phyloP scores from a whole-genome alignment of 2,797 vertebrate species.

The Amniataba percoides region DNA sequence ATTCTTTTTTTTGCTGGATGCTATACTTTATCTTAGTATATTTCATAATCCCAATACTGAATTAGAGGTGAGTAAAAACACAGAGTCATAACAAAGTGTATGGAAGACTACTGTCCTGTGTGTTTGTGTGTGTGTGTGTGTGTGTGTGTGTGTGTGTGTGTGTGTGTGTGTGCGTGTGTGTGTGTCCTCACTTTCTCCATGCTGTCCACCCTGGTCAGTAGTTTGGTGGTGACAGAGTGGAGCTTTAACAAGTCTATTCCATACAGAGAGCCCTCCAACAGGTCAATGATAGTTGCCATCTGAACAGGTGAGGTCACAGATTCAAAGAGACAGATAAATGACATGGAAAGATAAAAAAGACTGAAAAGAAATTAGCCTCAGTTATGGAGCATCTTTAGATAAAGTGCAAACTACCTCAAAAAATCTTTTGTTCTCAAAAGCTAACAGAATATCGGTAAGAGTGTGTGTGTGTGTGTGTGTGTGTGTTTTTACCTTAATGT shows the following conservation, averaged over 20 bases:
- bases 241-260: constrained; percentile 94
- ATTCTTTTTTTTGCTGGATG: not conserved
- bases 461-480: not conserved
- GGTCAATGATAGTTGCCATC: constrained; percentile 91
- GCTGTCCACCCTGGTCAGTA: constrained; percentile 90
- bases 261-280: constrained; percentile 93
- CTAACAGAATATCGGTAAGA: not conserved
- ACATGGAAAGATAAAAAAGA: not conserved
- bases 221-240: constrained; percentile 92
- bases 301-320: constrained; percentile 54
- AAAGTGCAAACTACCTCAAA: not conserved
- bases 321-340: not conserved
- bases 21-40: too few species aligned
- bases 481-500: constrained; percentile 89
- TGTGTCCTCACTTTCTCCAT: constrained; percentile 89
- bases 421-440: not conserved
- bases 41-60: too few species aligned
- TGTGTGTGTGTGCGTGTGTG: not conserved
- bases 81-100: not conserved
- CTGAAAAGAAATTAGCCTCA: not conserved
- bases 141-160: not conserved
- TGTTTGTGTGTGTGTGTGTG: not conserved
- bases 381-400: not conserved
- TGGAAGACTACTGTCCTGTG: not conserved
- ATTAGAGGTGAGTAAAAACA: not conserved